Conservation (phyloP, 1,140 invertebrate genomes). For the Liolophura sinensis region DNA sequence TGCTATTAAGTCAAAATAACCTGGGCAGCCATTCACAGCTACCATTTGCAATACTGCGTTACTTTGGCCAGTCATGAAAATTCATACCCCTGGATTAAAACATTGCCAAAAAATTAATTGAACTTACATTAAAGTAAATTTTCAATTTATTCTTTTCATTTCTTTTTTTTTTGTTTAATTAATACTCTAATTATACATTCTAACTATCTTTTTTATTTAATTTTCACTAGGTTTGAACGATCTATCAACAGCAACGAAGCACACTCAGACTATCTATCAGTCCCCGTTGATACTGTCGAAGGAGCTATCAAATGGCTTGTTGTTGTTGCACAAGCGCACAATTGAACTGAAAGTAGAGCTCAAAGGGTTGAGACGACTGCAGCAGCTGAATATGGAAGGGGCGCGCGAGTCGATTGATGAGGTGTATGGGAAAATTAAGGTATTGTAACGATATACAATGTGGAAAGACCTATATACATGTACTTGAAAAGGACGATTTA, state of each 20-base stretch:
- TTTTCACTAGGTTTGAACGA: no score
- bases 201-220: no score
- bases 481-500: no score
- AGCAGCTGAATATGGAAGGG: slow-evolving; percentile 86
- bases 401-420: slow-evolving; percentile 90
- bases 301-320: slow-evolving; percentile 56
- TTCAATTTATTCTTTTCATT: neutral
- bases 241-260: no score
- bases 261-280: neutral
- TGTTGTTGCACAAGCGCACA: slow-evolving; percentile 78
- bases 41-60: no score
- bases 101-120: neutral
- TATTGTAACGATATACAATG: slow-evolving; percentile 7
- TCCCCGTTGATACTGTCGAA: neutral
- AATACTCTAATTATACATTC: no score
- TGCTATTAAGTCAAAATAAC: no score
- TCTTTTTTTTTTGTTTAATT: neutral
- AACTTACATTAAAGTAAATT: neutral
- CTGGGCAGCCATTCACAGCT: no score
- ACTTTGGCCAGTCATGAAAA: no score
- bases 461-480: no score
- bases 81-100: no score
- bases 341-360: slow-evolving; percentile 88
- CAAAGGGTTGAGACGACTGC: slow-evolving; percentile 81
- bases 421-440: slow-evolving; percentile 64